Evolutionary conservation across 2,888 invertebrate genomes (phyloP).

Genomic region (Leptopilina syphax): DNA sequence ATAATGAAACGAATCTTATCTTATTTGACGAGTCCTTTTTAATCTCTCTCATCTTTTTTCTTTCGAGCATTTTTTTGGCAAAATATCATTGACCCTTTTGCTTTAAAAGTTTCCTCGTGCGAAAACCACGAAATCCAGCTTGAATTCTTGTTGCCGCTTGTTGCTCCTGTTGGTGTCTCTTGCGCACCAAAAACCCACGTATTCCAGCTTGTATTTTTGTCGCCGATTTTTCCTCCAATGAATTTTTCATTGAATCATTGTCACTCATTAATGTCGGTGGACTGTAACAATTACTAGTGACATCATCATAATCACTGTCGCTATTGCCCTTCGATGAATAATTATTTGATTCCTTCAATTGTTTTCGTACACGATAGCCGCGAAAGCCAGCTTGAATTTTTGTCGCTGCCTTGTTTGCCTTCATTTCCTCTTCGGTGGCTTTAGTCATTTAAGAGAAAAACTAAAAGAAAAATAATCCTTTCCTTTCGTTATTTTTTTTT

Average conservation of each 20-base stretch:
- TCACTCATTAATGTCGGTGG: slow-evolving; percentile 48
- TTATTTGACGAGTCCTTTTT: slow-evolving; percentile 30
- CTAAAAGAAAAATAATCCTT: no score
- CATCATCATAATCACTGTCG: slow-evolving; percentile 19
- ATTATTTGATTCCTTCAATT: slow-evolving; percentile 67
- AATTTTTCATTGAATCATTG: slow-evolving; percentile 48
- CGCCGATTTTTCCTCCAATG: slow-evolving; percentile 75
- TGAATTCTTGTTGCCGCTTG: slow-evolving; percentile 74
- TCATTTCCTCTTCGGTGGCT: slow-evolving; percentile 59
- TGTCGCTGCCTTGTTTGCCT: slow-evolving; percentile 76
- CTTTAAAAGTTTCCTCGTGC: slow-evolving; percentile 71
- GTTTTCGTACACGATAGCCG: slow-evolving; percentile 79
- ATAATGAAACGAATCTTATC: slow-evolving; percentile 23
- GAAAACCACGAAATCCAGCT: slow-evolving; percentile 73
- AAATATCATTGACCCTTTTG: slow-evolving; percentile 63
- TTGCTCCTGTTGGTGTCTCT: slow-evolving; percentile 75
- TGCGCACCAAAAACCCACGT: slow-evolving; percentile 82
- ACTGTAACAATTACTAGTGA: slow-evolving; percentile 30
- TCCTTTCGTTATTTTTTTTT: no score
- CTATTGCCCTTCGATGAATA: slow-evolving; percentile 40
- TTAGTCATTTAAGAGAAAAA: slow-evolving; percentile 47
- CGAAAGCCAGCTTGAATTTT: slow-evolving; percentile 80
- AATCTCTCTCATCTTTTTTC: slow-evolving; percentile 24
- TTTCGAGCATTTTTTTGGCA: slow-evolving; percentile 5
- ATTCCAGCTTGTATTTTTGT: slow-evolving; percentile 84